A percentile compares a stretch with the other conserved stretches of the same genome.
Conservation (phyloP, 2,113 vertebrate genomes). For the Varanus komodoensis region DNA sequence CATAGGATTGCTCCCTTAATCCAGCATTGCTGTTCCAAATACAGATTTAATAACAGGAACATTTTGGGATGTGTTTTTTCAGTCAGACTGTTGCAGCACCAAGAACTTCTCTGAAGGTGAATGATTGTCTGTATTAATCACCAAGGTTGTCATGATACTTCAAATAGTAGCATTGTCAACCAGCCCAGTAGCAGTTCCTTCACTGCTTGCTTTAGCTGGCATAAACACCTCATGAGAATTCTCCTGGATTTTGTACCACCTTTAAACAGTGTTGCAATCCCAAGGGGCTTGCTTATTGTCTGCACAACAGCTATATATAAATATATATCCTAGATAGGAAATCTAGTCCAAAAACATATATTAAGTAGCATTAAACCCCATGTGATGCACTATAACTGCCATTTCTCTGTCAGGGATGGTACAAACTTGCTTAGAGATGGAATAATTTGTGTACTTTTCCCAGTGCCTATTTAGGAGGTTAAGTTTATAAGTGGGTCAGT, state of each 20-base stretch:
- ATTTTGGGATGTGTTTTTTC: constrained; percentile 43
- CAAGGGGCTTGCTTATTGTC: neutral
- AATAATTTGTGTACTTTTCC: constrained; percentile 13
- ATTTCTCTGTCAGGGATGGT: neutral
- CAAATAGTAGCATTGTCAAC: constrained; percentile 12
- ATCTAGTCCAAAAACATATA: neutral
- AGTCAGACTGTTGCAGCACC: constrained; percentile 54
- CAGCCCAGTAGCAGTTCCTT: neutral
- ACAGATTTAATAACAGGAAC: constrained; percentile 45
- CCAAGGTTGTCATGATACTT: constrained; percentile 41
- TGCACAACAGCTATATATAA: neutral
- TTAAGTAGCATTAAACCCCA: neutral
- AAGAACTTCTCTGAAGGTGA: constrained; percentile 36
- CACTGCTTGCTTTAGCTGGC: neutral
- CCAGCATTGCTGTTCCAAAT: too few species aligned
- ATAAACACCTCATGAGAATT: constrained; percentile 39
- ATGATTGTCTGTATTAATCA: constrained; percentile 62
- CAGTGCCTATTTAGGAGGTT: neutral
- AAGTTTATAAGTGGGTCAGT: constrained; percentile 1
- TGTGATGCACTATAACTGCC: rapidly evolving
- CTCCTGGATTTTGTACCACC: neutral
- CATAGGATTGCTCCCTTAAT: too few species aligned
- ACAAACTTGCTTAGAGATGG: neutral
- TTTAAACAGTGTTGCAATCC: neutral
- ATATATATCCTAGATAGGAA: rapidly evolving